Conservation (phyloP, 1,140 invertebrate species). For the Heliconius hermathena region DNA sequence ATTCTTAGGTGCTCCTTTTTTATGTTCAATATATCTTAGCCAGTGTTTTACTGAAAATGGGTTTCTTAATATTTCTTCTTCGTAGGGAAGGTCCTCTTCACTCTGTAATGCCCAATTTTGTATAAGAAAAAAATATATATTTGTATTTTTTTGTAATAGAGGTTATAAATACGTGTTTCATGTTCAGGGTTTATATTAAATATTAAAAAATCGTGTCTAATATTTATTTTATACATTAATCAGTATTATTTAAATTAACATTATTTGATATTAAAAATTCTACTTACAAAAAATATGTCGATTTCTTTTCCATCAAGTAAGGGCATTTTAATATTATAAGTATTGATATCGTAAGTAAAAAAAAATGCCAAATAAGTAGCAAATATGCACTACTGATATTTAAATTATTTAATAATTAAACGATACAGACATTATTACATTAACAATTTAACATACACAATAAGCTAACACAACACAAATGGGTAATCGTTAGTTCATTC, state of each 20-base stretch:
- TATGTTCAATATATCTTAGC: constrained; percentile 98
- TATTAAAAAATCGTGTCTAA: neutral
- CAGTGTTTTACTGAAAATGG: constrained; percentile 98
- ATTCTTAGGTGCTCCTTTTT: constrained; percentile 91
- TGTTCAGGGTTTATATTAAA: neutral
- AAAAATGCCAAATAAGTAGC: neutral
- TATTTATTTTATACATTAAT: neutral
- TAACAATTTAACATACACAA: neutral
- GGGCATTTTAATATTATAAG: constrained; percentile 61
- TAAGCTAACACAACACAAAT: neutral
- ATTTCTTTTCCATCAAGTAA: constrained; percentile 75
- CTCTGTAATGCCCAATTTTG: constrained; percentile 82
- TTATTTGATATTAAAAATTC: neutral
- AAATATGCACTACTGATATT: neutral
- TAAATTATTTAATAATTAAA: neutral
- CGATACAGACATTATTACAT: neutral
- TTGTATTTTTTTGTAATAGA: neutral
- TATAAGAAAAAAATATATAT: neutral
- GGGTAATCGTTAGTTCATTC: too few relatives aligned
- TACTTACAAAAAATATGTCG: constrained; percentile 79
- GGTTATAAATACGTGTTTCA: neutral
- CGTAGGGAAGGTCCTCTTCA: constrained; percentile 97
- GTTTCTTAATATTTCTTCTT: constrained; percentile 98
- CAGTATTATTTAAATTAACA: neutral
- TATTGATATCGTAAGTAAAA: neutral